phyloP scores from a whole-genome alignment of 2,797 vertebrate species.

The Pseudochromis fuscus region DNA sequence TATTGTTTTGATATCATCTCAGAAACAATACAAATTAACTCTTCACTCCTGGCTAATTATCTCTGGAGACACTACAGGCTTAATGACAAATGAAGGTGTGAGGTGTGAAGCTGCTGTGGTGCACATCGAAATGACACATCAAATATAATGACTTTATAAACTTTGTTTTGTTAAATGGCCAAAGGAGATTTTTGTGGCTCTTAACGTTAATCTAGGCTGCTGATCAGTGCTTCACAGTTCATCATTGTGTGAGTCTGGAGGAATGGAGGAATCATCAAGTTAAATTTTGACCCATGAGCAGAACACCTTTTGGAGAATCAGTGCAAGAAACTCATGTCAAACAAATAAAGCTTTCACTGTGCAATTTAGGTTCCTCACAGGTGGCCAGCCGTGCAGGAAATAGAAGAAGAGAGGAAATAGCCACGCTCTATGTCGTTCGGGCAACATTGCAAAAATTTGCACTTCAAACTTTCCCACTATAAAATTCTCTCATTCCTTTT shows the following conservation, averaged over 20 bases:
- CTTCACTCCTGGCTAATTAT: constrained; percentile 38
- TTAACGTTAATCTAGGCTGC: constrained; percentile 10
- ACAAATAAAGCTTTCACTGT: constrained; percentile 61
- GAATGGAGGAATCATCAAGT: constrained; percentile 66
- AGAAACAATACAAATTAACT: constrained; percentile 60
- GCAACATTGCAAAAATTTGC: constrained; percentile 36
- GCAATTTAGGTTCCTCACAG: constrained; percentile 57
- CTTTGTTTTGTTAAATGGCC: constrained; percentile 12
- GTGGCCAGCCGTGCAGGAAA: constrained; percentile 46
- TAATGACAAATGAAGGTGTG: constrained; percentile 11
- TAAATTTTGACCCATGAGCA: constrained; percentile 61
- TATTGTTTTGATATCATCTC: constrained; percentile 49
- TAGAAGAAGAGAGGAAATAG: constrained; percentile 26
- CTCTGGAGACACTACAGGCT: constrained; percentile 30
- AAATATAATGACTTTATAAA: constrained; percentile 23
- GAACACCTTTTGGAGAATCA: constrained; percentile 47
- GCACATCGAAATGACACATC: too few species aligned
- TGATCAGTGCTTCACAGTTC: neutral
- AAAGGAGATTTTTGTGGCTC: neutral
- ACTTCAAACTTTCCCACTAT: constrained; percentile 33
- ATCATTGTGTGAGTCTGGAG: constrained; percentile 1
- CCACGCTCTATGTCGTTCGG: constrained; percentile 23
- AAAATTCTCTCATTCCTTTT: constrained; percentile 22
- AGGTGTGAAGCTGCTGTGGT: constrained; percentile 7
- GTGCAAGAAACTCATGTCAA: constrained; percentile 44